Base-by-base conservation (phyloP, 1,140 invertebrate genomes). In the Drosophila fuyamai region DNA sequence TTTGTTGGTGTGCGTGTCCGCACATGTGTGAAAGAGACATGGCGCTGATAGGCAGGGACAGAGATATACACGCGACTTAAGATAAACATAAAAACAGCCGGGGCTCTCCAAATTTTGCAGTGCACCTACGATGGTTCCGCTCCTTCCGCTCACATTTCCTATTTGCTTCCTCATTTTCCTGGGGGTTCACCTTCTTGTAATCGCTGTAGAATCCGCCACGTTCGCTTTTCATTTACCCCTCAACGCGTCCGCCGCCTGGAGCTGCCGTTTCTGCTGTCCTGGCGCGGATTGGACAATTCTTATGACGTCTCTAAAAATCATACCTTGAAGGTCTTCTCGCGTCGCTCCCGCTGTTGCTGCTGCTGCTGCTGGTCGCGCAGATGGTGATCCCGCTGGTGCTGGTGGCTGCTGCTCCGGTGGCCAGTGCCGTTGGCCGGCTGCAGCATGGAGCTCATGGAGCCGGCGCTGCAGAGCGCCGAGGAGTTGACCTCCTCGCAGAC, bases 301-400 rank as follows among this genome's bases (percentile, higher is more conserved):
- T 92, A 92, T 92, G 91, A 92, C 91, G 91, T 92, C 91, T 92
- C 91, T 92, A 92, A 92, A 92, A 92, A 92, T 92, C 91, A 92
- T 92, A 92, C 91, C 89, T 92, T 92, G 50, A 92, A 92, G 27
- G 91, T 92, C 88, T 92, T 92, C 70, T 92, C 91, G 18, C 91
- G 91, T 44, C 91, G 89, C 56, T 92, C 91, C 43, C 90, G 91
- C 48, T 86, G 91, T 38, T 90, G 83, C 4, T 85, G 76, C 1
- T 76, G 81, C 1, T 76, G 82, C 10, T 81, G 82, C 10, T 81
- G 65, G 29, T 84, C 51, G 4, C 50, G 76, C 12, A 53, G 57
- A 14, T 82, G 79, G 35, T 83, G 73, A 14, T 67, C 72, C 40
- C 81, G 61, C 48, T 80, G 76, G 35, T 66, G 62, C 36, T 66